A percentile compares a stretch with the other conserved stretches of the same genome.
Evolutionary conservation across 1,140 invertebrate species (phyloP).

Genomic region (Drosophila bocqueti): DNA sequence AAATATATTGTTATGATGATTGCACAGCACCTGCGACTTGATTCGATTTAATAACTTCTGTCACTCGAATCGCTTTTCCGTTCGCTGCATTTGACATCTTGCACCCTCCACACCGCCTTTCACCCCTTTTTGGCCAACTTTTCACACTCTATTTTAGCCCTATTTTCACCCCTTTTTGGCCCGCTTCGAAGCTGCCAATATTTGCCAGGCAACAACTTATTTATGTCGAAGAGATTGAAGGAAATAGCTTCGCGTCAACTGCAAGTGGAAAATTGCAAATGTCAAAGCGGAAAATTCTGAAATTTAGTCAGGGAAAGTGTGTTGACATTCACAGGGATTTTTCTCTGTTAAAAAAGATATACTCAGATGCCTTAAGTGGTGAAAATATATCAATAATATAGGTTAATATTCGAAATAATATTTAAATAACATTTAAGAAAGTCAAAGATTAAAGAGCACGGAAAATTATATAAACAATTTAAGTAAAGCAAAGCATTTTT

Average conservation of each 20-base stretch:
- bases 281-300: background rate
- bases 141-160: background rate
- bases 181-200: conserved; percentile 10
- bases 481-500: background rate
- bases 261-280: conserved; percentile 22
- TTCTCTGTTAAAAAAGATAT: background rate
- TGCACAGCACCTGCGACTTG: conserved; percentile 69
- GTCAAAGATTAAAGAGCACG: background rate
- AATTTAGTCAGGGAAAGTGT: background rate
- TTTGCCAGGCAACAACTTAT: conserved; percentile 26
- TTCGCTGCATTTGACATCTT: conserved; percentile 24
- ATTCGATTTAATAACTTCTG: conserved; percentile 81
- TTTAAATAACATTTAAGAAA: no score
- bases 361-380: background rate
- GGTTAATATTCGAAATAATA: no score
- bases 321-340: background rate
- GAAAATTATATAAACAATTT: background rate
- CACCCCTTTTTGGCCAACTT: background rate
- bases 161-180: background rate
- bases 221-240: background rate
- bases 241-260: conserved; percentile 17
- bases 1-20: conserved; percentile 69
- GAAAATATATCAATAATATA: no score
- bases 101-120: no score
- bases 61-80: conserved; percentile 28